A percentile compares a stretch with the other conserved stretches of the same genome.
Evolutionary conservation across 2,888 invertebrate genomes (phyloP).

Genomic region (Tinea trinotella): DNA sequence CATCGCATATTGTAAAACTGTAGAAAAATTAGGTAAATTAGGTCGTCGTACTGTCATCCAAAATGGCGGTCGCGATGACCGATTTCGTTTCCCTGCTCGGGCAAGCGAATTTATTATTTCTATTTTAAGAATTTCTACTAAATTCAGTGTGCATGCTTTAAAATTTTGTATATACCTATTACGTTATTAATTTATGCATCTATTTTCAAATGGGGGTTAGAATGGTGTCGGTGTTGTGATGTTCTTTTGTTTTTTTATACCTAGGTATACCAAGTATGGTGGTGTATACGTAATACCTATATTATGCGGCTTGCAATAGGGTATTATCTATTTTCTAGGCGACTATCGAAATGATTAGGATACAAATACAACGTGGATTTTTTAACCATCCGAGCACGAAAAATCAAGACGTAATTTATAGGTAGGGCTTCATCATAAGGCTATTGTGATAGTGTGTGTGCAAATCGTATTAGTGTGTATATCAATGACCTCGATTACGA

Average conservation of each 20-base stretch:
- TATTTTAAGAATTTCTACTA: neutral
- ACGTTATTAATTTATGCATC: slow-evolving; percentile 1
- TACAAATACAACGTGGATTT: too few species aligned
- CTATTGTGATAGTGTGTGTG: neutral
- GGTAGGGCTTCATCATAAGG: neutral
- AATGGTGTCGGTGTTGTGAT: slow-evolving; percentile 18
- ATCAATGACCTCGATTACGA: slow-evolving; percentile 51
- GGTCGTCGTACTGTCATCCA: neutral
- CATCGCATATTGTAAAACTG: neutral
- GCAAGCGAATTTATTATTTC: neutral
- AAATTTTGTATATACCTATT: slow-evolving; percentile 1
- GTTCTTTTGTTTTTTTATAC: slow-evolving; percentile 6
- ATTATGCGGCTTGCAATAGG: too few species aligned
- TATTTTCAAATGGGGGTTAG: neutral
- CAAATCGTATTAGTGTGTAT: slow-evolving; percentile 48
- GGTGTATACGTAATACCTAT: too few species aligned
- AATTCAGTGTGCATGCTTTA: slow-evolving; percentile 11
- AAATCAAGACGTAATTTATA: neutral
- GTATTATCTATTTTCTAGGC: too few species aligned
- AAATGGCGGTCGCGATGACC: slow-evolving; percentile 8
- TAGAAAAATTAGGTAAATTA: neutral
- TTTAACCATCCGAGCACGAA: neutral
- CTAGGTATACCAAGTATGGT: too few species aligned
- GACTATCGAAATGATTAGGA: too few species aligned
- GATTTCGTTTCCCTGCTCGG: neutral